Evolutionary conservation across 2,113 vertebrate species (phyloP), one percentile per base, ranked within the genome.

Genomic region (Zingel zingel): DNA sequence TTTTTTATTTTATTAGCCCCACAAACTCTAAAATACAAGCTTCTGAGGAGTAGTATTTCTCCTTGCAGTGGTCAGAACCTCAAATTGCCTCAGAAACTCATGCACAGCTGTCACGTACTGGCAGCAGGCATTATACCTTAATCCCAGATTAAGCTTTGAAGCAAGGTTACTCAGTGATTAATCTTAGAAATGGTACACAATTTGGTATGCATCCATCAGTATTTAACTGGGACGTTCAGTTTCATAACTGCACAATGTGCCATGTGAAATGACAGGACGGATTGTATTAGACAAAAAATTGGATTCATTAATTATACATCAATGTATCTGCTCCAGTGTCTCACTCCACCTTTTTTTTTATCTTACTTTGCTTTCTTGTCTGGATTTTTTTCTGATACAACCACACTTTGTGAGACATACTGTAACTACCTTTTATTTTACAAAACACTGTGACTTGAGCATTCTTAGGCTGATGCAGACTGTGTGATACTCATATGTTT

Each of bases 121-220:
- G 77, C 85, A 84, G 83, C 68, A 76, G 56, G 25, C 62, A 76
- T 81, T 76, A 81, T 76, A 82, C 86, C 67, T 84, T 86, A 88
- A 91, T 89, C 84, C 84, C 71, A 87, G 87, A 87, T 84, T 83
- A 88, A 59, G 56, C 51, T 72, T 79, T 74, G 70, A 85, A 79
- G 76, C 56, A 85, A 87, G 56, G 83, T 88, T 84, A 82, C 59
- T 86, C 39, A n/a, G 66, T 67, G 81, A 89, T 86, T 81, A 66
- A 86, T 84, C 66, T 89, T 21, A 71, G 74, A 69, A 61, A 53
- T 62, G 63, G 73, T 85, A 72, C 47, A 82, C 72, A 59, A 78
- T 85, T 81, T 73, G 43, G 62, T 77, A 77, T 30, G 70, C 47
- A 83, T 83, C 59, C 77, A 75, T 91, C 11, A 76, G 71, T 33